These are phyloP conservation scores for Rhagonycha lutea DNA, from an alignment of 2,888 invertebrate genomes.

Conservation along the genomic window DNA sequence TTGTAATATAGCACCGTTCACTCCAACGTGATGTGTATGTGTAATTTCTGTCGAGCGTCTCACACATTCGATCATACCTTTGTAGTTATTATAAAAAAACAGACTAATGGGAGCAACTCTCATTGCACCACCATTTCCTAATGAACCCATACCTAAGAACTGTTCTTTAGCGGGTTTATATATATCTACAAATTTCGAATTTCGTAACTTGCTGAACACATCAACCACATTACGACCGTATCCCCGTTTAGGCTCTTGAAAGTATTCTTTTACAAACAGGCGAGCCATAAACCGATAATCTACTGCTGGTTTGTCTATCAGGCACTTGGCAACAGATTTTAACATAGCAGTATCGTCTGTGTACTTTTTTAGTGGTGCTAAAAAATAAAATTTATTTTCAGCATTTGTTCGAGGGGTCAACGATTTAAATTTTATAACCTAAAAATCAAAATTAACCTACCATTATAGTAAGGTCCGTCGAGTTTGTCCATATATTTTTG, in stretches of 20 bases:
- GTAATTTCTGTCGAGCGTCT: constrained; percentile 63
- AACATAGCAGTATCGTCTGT: constrained; percentile 78
- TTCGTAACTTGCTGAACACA: constrained; percentile 61
- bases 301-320: constrained; percentile 60
- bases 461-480: constrained; percentile 59
- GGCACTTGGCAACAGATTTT: constrained; percentile 63
- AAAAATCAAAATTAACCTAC: constrained; percentile 36
- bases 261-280: constrained; percentile 67
- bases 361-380: constrained; percentile 62
- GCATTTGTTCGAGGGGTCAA: not conserved
- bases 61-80: constrained; percentile 57
- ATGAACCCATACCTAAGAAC: constrained; percentile 71
- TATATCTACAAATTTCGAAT: constrained; percentile 61
- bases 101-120: constrained; percentile 69
- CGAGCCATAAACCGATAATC: constrained; percentile 64
- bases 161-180: constrained; percentile 67
- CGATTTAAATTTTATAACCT: not conserved
- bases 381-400: constrained; percentile 28
- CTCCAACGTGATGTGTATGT: constrained; percentile 62
- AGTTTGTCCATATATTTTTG: constrained; percentile 64
- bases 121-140: constrained; percentile 82
- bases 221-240: constrained; percentile 66
- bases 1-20: constrained; percentile 64
- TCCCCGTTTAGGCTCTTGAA: constrained; percentile 63
- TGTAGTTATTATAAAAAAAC: constrained; percentile 59